phyloP scores from a whole-genome alignment of 53 echinoderm and acorn worm species.

The Patiria pectinifera region DNA sequence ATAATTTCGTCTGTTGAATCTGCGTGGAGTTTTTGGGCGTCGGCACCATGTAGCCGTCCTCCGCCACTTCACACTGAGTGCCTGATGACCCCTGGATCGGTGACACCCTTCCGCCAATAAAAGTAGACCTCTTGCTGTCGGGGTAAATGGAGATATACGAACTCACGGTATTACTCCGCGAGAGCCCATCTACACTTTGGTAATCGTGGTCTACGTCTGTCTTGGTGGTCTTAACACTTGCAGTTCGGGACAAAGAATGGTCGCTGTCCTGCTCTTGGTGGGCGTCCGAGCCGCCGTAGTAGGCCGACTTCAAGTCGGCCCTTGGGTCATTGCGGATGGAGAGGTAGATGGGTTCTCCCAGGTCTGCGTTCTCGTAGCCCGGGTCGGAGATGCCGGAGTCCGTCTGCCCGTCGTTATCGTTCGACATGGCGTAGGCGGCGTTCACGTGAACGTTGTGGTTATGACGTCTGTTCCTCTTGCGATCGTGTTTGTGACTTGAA shows the following conservation, averaged over 20 bases:
- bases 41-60: constrained; percentile 53
- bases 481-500: background rate
- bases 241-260: constrained; percentile 1
- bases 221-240: constrained; percentile 41
- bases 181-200: constrained; percentile 38
- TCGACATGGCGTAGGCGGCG: constrained; percentile 33
- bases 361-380: constrained; percentile 35
- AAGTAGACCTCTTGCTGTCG: background rate
- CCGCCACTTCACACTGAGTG: background rate
- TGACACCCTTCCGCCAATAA: background rate
- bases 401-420: constrained; percentile 12
- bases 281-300: background rate
- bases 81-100: background rate
- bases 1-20: constrained; percentile 24
- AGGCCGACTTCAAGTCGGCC: background rate
- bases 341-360: constrained; percentile 35
- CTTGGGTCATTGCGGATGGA: constrained; percentile 54
- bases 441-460: background rate
- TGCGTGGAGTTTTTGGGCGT: constrained; percentile 52
- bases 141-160: constrained; percentile 43
- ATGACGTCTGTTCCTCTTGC: background rate
- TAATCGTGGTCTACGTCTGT: constrained; percentile 48
- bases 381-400: constrained; percentile 61
- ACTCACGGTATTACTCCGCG: constrained; percentile 41
- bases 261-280: background rate